Conservation (phyloP, 2,113 vertebrate genomes). For the Ceyx margarethae region DNA sequence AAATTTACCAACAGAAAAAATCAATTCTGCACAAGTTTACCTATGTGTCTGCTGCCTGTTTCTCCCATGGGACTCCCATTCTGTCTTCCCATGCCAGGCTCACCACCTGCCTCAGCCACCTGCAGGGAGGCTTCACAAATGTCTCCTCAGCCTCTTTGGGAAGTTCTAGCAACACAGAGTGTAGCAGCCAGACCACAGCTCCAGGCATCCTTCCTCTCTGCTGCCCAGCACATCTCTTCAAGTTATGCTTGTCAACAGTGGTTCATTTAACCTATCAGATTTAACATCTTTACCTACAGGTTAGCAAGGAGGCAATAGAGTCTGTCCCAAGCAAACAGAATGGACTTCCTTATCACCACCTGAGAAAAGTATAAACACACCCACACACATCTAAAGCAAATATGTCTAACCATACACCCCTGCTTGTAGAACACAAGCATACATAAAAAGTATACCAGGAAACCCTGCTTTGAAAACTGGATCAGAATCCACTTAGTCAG, state of each 20-base stretch:
- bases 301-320: neutral
- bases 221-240: neutral
- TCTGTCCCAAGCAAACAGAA: neutral
- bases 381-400: neutral
- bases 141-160: neutral
- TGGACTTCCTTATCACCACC: neutral
- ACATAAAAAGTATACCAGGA: neutral
- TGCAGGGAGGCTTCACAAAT: neutral
- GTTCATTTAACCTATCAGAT: neutral
- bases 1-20: neutral
- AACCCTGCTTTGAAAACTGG: neutral
- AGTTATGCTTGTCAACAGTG: neutral
- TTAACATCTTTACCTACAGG: neutral
- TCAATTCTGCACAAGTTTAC: neutral
- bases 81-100: neutral
- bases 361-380: neutral
- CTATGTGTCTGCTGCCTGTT: neutral
- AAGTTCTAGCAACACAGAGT: neutral
- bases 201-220: neutral
- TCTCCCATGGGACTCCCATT: fast-evolving
- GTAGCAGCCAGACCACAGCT: fast-evolving
- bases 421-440: neutral
- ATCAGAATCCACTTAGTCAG: neutral
- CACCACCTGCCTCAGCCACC: neutral
- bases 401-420: neutral